Percentiles rank a stretch among this genome's conserved stretches.
These are phyloP conservation scores for Cebidichthys violaceus DNA, from an alignment of 2,113 vertebrate genomes.

Conservation along the genomic window DNA sequence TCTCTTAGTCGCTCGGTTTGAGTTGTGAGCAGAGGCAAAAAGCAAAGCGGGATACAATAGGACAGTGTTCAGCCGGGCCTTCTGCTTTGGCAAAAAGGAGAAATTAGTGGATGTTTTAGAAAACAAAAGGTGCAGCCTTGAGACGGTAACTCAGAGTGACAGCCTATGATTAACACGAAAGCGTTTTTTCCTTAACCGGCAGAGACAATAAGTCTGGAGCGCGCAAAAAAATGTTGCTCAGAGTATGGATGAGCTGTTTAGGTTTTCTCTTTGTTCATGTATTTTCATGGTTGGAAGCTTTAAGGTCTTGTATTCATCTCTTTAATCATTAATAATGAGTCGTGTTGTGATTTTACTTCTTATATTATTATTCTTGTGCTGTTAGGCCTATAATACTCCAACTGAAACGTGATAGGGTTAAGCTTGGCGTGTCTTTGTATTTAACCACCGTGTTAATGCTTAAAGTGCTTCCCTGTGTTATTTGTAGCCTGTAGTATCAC, in stretches of 20 bases:
- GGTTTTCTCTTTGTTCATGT: not conserved
- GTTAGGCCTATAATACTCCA: not conserved
- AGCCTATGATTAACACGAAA: conserved; percentile 71
- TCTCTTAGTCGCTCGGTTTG: conserved; percentile 35
- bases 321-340: not conserved
- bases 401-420: not conserved
- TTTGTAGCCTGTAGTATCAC: not conserved
- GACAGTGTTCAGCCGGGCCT: conserved; percentile 58
- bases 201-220: conserved; percentile 71
- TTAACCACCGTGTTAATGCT: not conserved
- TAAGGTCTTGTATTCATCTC: not conserved
- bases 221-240: conserved; percentile 52
- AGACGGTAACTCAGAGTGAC: conserved; percentile 77
- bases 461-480: not conserved
- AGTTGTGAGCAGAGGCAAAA: conserved; percentile 38
- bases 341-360: not conserved
- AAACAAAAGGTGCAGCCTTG: conserved; percentile 79
- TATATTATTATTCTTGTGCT: not conserved
- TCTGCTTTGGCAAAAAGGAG: conserved; percentile 58
- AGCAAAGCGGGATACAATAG: conserved; percentile 39
- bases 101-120: conserved; percentile 74
- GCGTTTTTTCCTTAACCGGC: conserved; percentile 66
- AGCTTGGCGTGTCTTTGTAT: not conserved
- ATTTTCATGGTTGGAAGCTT: not conserved
- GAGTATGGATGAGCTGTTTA: conserved; percentile 19